phyloP scores from a whole-genome alignment of 2,113 vertebrate species.

The Bufo bufo region DNA sequence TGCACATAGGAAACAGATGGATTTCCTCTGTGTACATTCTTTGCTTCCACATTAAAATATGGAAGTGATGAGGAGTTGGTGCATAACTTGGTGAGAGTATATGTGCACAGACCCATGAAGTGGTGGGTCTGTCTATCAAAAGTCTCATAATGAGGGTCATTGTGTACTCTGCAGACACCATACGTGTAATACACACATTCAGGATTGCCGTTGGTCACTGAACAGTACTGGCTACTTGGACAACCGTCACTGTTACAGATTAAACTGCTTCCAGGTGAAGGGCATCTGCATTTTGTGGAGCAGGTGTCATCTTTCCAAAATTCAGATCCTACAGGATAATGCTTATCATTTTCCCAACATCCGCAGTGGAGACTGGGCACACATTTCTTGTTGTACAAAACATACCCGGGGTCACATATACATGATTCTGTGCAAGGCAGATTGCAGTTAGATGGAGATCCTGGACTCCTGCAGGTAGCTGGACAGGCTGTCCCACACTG shows the following conservation, averaged over 20 bases:
- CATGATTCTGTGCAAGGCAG: constrained; percentile 59
- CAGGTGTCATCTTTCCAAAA: constrained; percentile 76
- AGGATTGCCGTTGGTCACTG: constrained; percentile 61
- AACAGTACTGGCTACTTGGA: constrained; percentile 69
- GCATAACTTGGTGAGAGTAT: constrained; percentile 70
- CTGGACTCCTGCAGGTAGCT: constrained; percentile 60
- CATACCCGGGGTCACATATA: constrained; percentile 62
- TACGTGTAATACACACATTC: background rate
- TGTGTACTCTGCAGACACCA: constrained; percentile 44
- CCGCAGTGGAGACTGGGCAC: constrained; percentile 64
- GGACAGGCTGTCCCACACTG: constrained; percentile 66
- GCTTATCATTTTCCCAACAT: constrained; percentile 64
- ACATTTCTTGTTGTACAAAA: constrained; percentile 60
- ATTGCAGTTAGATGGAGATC: background rate
- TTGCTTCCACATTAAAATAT: constrained; percentile 71
- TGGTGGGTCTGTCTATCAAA: constrained; percentile 73
- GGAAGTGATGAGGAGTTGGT: constrained; percentile 61
- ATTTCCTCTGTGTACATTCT: constrained; percentile 64
- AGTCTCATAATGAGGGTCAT: constrained; percentile 69
- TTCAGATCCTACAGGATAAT: constrained; percentile 65
- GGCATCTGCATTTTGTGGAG: constrained; percentile 74
- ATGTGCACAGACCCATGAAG: constrained; percentile 72
- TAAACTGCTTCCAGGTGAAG: constrained; percentile 65
- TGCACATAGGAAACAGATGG: constrained; percentile 64
- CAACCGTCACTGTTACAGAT: constrained; percentile 70